A percentile compares a stretch with the other conserved stretches of the same genome.
Conservation (phyloP, 2,888 invertebrate genomes). For the Nasonovia ribisnigri region DNA sequence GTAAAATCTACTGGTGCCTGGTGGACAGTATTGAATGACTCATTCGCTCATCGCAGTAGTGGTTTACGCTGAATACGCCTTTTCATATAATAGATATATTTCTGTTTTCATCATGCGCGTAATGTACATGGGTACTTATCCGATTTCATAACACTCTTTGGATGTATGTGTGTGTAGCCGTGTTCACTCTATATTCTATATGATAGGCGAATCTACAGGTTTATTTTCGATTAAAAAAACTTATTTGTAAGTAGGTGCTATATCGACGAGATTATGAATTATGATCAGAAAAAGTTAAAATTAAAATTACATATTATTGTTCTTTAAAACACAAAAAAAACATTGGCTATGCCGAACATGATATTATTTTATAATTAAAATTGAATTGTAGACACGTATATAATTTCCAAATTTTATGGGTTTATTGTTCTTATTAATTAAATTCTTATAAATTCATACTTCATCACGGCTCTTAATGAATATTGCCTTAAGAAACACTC, state of each 20-base stretch:
- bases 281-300: neutral
- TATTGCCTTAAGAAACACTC: slow-evolving; percentile 15
- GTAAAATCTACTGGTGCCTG: slow-evolving; percentile 35
- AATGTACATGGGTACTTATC: neutral
- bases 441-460: neutral
- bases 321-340: neutral
- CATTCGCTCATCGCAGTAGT: slow-evolving; percentile 16
- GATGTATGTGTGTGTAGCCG: neutral
- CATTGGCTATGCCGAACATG: neutral
- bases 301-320: neutral
- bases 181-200: too few relatives aligned
- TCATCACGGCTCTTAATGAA: neutral
- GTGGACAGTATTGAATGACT: slow-evolving; percentile 49
- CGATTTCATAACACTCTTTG: neutral
- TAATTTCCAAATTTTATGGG: neutral
- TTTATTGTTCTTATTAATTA: slow-evolving; percentile 32
- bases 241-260: neutral
- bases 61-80: neutral
- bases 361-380: slow-evolving; percentile 5
- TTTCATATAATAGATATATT: neutral
- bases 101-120: neutral
- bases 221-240: neutral
- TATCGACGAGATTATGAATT: neutral
- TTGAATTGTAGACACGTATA: neutral
- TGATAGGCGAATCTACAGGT: neutral